These are phyloP conservation scores for Neomicropteryx cornuta DNA, from an alignment of 1,140 invertebrate species.

Conservation along the genomic window DNA sequence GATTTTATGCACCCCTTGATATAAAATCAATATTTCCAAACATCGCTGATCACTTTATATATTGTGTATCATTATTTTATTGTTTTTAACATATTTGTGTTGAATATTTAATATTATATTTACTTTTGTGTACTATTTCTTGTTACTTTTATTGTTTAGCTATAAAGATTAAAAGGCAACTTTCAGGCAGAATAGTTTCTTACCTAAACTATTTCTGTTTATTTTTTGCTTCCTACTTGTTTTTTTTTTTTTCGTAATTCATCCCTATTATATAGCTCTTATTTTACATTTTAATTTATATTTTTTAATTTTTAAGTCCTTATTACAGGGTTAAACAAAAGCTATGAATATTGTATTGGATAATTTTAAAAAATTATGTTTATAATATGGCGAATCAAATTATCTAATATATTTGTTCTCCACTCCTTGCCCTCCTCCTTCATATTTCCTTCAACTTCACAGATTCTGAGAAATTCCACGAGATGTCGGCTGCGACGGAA, in stretches of 20 bases:
- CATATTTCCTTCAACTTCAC: constrained; percentile 19
- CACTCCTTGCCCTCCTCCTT: neutral
- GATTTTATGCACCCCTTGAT: neutral
- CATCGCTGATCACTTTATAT: no score
- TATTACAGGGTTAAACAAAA: neutral
- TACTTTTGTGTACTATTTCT: no score
- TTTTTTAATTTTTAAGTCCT: constrained; percentile 1
- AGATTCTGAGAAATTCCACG: constrained; percentile 71
- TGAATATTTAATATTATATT: no score
- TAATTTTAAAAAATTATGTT: neutral
- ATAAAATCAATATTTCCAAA: no score
- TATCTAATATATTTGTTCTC: neutral
- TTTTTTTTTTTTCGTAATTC: constrained; percentile 1
- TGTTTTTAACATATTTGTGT: no score
- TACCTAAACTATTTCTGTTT: constrained; percentile 1
- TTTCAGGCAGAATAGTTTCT: constrained; percentile 1
- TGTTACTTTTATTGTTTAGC: no score
- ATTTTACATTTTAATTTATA: no score
- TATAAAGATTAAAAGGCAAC: neutral
- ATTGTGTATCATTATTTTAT: neutral
- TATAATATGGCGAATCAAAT: neutral
- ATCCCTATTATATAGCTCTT: neutral
- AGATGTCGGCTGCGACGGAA: constrained; percentile 57
- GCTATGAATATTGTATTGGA: neutral
- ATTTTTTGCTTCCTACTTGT: neutral